Conservation (phyloP, 2,113 vertebrate genomes). For the Dromiciops gliroides region DNA sequence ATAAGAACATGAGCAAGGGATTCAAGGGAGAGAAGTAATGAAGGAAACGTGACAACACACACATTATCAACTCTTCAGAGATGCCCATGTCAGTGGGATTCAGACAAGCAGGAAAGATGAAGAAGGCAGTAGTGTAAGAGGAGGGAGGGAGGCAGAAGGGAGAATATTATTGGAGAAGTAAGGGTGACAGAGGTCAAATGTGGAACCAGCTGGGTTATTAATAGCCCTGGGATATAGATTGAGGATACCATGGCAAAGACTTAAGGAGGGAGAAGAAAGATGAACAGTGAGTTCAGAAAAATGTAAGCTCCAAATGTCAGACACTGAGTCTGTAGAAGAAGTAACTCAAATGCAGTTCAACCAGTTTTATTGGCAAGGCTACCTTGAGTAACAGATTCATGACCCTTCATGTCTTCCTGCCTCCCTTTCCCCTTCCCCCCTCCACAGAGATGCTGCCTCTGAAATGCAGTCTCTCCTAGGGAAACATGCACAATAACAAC, state of each 20-base stretch:
- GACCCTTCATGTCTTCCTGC: neutral
- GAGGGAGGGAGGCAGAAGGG: too few species aligned
- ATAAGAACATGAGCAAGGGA: neutral
- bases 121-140: neutral
- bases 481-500: neutral
- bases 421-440: neutral
- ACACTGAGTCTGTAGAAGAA: neutral
- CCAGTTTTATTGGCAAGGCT: neutral
- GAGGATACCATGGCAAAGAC: neutral
- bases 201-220: neutral
- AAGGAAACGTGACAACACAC: fast-evolving
- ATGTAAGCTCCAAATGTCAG: neutral
- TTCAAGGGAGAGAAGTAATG: neutral
- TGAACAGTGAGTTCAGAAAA: neutral
- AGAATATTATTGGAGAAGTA: neutral
- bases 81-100: neutral
- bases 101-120: neutral
- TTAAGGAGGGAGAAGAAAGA: neutral
- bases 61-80: neutral
- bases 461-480: neutral
- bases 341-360: neutral
- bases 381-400: neutral
- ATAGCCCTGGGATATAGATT: neutral
- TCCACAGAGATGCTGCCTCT: neutral
- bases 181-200: neutral